A percentile compares a stretch with the other conserved stretches of the same genome.
Evolutionary conservation across 2,888 invertebrate species (phyloP).

Genomic region (Rhyacophila evoluta): DNA sequence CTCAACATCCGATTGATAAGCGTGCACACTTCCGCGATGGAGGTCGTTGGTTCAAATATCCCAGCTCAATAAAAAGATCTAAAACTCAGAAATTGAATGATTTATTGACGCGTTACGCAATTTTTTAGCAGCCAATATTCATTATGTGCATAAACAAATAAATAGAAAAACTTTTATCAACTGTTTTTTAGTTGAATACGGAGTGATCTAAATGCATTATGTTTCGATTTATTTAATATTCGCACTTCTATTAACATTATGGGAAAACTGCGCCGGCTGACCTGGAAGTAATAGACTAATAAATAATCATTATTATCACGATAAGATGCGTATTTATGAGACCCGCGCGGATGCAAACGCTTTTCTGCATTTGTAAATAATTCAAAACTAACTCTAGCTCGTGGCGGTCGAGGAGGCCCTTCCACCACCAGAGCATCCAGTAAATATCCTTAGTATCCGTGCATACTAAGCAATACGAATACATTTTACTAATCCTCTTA

Average conservation of each 20-base stretch:
- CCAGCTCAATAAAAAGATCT: no score
- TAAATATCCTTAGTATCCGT: slow-evolving; percentile 43
- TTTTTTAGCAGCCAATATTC: no score
- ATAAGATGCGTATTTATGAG: slow-evolving; percentile 39
- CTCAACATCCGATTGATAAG: no score
- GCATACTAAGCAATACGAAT: slow-evolving; percentile 48
- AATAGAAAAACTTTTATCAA: no score
- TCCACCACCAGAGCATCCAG: slow-evolving; percentile 28
- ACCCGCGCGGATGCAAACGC: slow-evolving; percentile 33
- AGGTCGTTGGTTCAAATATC: no score
- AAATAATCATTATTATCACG: slow-evolving; percentile 34
- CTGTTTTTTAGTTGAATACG: no score
- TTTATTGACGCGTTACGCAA: no score
- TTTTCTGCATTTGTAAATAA: slow-evolving; percentile 42
- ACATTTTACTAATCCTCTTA: slow-evolving; percentile 49
- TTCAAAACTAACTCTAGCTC: slow-evolving; percentile 17
- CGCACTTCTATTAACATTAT: not conserved
- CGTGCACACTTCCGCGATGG: no score
- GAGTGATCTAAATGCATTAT: not conserved
- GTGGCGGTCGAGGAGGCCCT: not conserved
- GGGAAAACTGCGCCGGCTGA: not conserved
- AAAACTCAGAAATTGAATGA: no score
- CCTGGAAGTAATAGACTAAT: slow-evolving; percentile 34
- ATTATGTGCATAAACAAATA: no score
- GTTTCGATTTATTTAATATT: not conserved